Conservation (phyloP, 2,797 vertebrate genomes). For the Takifugu rubripes region DNA sequence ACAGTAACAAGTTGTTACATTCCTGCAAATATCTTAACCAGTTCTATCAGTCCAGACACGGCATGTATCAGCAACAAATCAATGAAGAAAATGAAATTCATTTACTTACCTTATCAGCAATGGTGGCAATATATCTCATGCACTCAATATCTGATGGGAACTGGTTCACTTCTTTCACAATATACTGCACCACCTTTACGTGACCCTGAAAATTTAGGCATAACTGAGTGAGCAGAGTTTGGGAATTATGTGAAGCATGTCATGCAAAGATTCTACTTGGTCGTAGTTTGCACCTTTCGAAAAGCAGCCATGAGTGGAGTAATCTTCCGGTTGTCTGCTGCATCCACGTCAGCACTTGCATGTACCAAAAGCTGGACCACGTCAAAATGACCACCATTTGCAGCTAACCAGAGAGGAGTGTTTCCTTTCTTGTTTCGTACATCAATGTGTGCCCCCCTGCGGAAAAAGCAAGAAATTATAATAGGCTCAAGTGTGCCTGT, state of each 20-base stretch:
- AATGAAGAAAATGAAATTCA: not conserved
- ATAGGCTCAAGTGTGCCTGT: not conserved
- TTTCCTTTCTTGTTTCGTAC: slow-evolving; percentile 99
- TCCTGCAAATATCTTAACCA: not conserved
- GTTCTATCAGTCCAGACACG: not conserved
- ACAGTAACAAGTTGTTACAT: slow-evolving; percentile 10
- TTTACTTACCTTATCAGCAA: slow-evolving; percentile 90
- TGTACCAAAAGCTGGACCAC: slow-evolving; percentile 96
- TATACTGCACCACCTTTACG: slow-evolving; percentile 97
- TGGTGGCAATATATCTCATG: slow-evolving; percentile 98
- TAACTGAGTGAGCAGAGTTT: not conserved
- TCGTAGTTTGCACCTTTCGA: slow-evolving; percentile 81
- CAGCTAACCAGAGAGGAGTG: slow-evolving; percentile 95
- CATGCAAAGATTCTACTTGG: not conserved
- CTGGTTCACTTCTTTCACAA: slow-evolving; percentile 98
- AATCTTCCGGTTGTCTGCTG: slow-evolving; percentile 98
- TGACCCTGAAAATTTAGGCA: slow-evolving; percentile 82
- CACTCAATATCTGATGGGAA: slow-evolving; percentile 98
- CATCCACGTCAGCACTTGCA: slow-evolving; percentile 94
- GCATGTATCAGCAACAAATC: not conserved
- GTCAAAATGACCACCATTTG: slow-evolving; percentile 96
- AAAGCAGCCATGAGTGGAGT: slow-evolving; percentile 98
- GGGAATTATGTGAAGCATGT: too few relatives aligned
- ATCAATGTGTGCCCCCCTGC: slow-evolving; percentile 94
- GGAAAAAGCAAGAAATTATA: slow-evolving; percentile 22